Conservation (phyloP, 1,140 invertebrate genomes). For the Pomacea maculata region DNA sequence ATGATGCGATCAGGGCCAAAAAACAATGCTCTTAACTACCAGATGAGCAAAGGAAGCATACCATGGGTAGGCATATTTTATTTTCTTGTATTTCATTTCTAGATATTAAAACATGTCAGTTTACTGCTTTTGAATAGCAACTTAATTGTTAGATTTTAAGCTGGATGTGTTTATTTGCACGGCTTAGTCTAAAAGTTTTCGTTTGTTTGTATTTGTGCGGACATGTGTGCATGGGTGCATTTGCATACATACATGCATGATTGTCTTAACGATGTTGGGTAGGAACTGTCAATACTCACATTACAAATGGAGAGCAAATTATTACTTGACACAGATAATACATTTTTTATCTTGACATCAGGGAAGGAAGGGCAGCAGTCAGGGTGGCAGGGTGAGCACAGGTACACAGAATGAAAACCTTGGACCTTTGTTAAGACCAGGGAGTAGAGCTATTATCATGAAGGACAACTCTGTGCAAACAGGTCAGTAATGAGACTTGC, state of each 20-base stretch:
- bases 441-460: slow-evolving; percentile 13
- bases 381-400: slow-evolving; percentile 1
- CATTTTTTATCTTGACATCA: background rate
- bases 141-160: too few species aligned
- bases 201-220: background rate
- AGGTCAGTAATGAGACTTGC: background rate
- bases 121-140: too few species aligned
- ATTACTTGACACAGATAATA: too few species aligned
- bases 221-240: too few species aligned
- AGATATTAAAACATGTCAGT: too few species aligned
- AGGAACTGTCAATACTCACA: background rate
- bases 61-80: too few species aligned
- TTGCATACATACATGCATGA: background rate
- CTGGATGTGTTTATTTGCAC: background rate
- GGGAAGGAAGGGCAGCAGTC: background rate
- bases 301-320: background rate
- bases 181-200: background rate
- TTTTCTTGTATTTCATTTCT: too few species aligned
- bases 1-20: background rate
- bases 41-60: background rate
- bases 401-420: slow-evolving; percentile 15
- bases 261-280: background rate
- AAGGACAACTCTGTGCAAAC: slow-evolving; percentile 17
- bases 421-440: background rate
- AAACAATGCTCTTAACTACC: background rate